Evolutionary conservation across 2,113 vertebrate genomes (phyloP), one percentile per base, ranked within the genome.

Genomic region (Rutilus rutilus): DNA sequence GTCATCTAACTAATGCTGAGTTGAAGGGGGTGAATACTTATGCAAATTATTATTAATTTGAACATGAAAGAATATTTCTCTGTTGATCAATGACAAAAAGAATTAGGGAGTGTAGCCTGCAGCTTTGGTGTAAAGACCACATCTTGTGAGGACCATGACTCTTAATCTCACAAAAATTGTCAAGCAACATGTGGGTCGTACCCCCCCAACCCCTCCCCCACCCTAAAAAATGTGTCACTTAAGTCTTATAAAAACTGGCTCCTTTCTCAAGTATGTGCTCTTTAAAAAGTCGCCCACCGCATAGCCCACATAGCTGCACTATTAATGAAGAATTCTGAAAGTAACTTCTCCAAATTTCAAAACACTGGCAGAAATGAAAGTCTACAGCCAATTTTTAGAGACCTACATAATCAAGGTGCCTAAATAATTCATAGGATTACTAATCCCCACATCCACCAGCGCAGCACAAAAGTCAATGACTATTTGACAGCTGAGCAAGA

Each of bases 381-480:
- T 52, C 82, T 81, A 69, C 52, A 59, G 86, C 42, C 82, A 81
- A 60, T 71, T 88, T 85, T 79, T 39, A 65, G 36, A 79, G 52
- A 65, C 42, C 85, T 81, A 77, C 76, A 82, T 83, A 82, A 84
- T 86, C 82, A 17, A 80, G 84, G 39, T 50, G 42, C 25, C 42
- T 86, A 82, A 86, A 82, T 82, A 85, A 87, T 76, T 85, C 85
- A 86, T 67, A 57, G 64, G 47, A 76, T 77, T 11, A 67, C 73
- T 85, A 89, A 87, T 87, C 73, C 78, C 73, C 3, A 27, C 78
- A 85, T 85, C 71, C 71, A 84, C 74, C 42, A 57, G 77, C 77
- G 57, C 85, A 87, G 88, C 83, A 85, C 65, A 60, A 85, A 76
- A 64, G 25, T 67, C 73, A 74, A 67, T 74, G 75, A 74, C 64